These are phyloP conservation scores for Leistus spinibarbis DNA, from an alignment of 2,888 invertebrate genomes.

Conservation along the genomic window DNA sequence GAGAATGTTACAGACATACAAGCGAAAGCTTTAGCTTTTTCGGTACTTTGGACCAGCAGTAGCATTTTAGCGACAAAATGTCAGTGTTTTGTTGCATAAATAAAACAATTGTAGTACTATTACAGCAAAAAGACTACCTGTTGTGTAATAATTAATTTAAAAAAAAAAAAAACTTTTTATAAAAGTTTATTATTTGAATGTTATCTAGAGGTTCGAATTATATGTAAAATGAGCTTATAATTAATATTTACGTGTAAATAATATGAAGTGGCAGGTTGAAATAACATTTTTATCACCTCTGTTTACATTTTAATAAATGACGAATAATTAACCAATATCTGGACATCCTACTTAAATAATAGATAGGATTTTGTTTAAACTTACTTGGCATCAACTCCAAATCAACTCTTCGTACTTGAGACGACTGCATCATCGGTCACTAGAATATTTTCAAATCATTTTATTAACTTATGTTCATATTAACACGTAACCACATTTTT, in stretches of 20 bases:
- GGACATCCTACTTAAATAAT: neutral
- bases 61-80: too few species aligned
- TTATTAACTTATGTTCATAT: neutral
- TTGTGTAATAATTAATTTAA: too few species aligned
- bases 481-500: neutral
- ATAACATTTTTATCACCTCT: neutral
- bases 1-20: too few species aligned
- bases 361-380: constrained; percentile 1
- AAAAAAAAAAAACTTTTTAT: too few species aligned
- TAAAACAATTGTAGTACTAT: too few species aligned
- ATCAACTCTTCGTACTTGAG: constrained; percentile 28
- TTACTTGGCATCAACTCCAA: constrained; percentile 20
- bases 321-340: neutral
- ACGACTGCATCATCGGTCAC: constrained; percentile 35
- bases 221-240: neutral
- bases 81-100: too few species aligned
- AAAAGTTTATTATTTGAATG: too few species aligned
- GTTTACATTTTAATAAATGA: neutral
- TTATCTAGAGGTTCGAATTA: neutral
- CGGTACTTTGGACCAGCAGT: too few species aligned
- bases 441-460: constrained; percentile 15
- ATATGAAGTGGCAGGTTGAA: neutral
- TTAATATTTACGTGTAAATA: too few species aligned
- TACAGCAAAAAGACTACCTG: too few species aligned
- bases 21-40: too few species aligned